Evolutionary conservation across 1,140 invertebrate species (phyloP).

Genomic region (Tetramorium simillimum): DNA sequence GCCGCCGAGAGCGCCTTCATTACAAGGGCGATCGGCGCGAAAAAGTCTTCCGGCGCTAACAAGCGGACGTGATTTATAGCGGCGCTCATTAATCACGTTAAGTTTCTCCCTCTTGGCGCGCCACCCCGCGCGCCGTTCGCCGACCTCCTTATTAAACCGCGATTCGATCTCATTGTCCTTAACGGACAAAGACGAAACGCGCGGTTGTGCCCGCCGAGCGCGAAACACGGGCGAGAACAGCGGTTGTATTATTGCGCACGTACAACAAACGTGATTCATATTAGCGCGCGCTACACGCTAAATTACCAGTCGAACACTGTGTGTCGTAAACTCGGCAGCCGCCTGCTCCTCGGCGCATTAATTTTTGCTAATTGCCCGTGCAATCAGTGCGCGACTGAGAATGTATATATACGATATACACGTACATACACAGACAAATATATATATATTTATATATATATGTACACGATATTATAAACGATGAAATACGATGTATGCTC

Average conservation of each 20-base stretch:
- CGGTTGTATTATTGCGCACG: conserved; percentile 52
- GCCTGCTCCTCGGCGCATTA: conserved; percentile 56
- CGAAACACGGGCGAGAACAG: conserved; percentile 9
- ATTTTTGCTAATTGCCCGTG: conserved; percentile 63
- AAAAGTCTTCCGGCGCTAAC: conserved; percentile 65
- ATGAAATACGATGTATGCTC: background rate
- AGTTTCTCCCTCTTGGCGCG: conserved; percentile 16
- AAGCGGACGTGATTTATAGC: conserved; percentile 71
- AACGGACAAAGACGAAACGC: conserved; percentile 64
- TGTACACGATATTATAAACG: background rate
- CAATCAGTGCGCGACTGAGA: conserved; percentile 2
- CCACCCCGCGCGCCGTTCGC: background rate
- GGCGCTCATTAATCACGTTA: conserved; percentile 72
- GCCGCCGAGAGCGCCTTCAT: conserved; percentile 22
- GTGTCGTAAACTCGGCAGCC: conserved; percentile 64
- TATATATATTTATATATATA: background rate
- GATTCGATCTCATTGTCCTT: conserved; percentile 71
- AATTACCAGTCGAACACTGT: conserved; percentile 59
- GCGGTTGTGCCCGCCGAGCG: background rate
- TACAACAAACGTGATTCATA: conserved; percentile 59
- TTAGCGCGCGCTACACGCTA: conserved; percentile 50
- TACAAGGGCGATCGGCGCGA: conserved; percentile 47
- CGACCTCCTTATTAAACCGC: conserved; percentile 70
- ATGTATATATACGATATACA: background rate
- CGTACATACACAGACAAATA: background rate